A percentile compares a stretch with the other conserved stretches of the same genome.
These are phyloP conservation scores for Pleuronectes platessa DNA, from an alignment of 2,113 vertebrate genomes.

Conservation along the genomic window DNA sequence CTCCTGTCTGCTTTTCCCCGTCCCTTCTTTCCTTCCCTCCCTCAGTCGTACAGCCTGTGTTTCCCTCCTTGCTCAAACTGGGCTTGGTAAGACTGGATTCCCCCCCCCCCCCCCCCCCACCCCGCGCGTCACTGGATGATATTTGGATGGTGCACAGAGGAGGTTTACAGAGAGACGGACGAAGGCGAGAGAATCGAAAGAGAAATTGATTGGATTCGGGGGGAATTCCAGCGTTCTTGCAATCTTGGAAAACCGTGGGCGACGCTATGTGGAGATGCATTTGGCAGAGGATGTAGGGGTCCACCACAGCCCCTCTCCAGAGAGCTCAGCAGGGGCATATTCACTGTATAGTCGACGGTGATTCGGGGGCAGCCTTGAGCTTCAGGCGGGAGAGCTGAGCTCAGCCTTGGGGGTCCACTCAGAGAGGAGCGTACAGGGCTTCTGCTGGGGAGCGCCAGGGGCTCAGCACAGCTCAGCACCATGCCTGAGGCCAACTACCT, in stretches of 20 bases:
- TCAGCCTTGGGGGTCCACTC: conserved; percentile 72
- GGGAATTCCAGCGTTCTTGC: conserved; percentile 64
- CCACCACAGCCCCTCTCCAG: conserved; percentile 53
- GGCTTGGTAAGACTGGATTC: conserved; percentile 49
- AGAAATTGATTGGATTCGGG: conserved; percentile 48
- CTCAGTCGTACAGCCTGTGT: conserved; percentile 40
- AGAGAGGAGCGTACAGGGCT: conserved; percentile 82
- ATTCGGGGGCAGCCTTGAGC: conserved; percentile 35
- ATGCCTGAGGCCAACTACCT: conserved; percentile 98
- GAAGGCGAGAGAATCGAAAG: conserved; percentile 5
- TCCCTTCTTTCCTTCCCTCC: conserved; percentile 40
- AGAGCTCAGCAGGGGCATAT: conserved; percentile 42
- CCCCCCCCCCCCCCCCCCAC: conserved; percentile 30
- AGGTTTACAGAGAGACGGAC: conserved; percentile 36
- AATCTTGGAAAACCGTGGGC: conserved; percentile 35
- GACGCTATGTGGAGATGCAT: conserved; percentile 45
- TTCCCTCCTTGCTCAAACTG: conserved; percentile 44
- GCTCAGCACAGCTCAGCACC: conserved; percentile 83
- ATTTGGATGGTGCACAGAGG: conserved; percentile 66
- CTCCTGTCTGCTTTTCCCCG: conserved; percentile 22
- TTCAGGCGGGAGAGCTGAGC: conserved; percentile 52
- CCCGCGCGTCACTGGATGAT: conserved; percentile 35
- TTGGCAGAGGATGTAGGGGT: conserved; percentile 54
- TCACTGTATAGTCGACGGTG: conserved; percentile 6
- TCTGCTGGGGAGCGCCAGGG: conserved; percentile 76